Conservation (phyloP, 2,888 invertebrate genomes). For the Drosophila prostipennis region DNA sequence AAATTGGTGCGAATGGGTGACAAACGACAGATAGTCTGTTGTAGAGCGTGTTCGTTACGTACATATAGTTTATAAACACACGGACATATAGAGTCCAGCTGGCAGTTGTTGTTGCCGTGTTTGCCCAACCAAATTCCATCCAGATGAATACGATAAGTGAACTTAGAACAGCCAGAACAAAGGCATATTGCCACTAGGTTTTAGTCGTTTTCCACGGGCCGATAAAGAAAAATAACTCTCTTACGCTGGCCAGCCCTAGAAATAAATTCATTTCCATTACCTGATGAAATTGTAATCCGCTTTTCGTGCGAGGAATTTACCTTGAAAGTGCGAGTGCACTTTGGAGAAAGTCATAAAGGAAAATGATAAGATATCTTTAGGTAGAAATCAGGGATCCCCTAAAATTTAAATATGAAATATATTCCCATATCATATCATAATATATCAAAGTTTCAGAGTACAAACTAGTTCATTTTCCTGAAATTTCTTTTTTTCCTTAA, state of each 20-base stretch:
- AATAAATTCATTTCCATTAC: slow-evolving; percentile 26
- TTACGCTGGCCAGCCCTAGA: neutral
- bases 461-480: too few relatives aligned
- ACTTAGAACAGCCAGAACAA: slow-evolving; percentile 25
- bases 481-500: too few relatives aligned
- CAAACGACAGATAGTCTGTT: slow-evolving; percentile 42
- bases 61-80: slow-evolving; percentile 11
- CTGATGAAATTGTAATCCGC: slow-evolving; percentile 20
- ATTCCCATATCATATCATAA: too few relatives aligned
- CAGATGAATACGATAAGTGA: slow-evolving; percentile 43
- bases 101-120: slow-evolving; percentile 19
- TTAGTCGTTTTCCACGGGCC: slow-evolving; percentile 2
- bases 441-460: too few relatives aligned
- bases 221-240: slow-evolving; percentile 11
- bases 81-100: slow-evolving; percentile 12
- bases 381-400: neutral
- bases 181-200: slow-evolving; percentile 3
- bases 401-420: too few relatives aligned
- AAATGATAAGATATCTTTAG: too few relatives aligned
- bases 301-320: neutral
- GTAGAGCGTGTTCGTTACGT: slow-evolving; percentile 31
- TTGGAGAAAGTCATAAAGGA: neutral
- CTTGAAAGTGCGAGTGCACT: neutral
- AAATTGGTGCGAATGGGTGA: slow-evolving; percentile 23
- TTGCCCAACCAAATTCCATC: slow-evolving; percentile 38